Evolutionary conservation across 2,113 vertebrate genomes (phyloP).

Genomic region (Setophaga coronata): DNA sequence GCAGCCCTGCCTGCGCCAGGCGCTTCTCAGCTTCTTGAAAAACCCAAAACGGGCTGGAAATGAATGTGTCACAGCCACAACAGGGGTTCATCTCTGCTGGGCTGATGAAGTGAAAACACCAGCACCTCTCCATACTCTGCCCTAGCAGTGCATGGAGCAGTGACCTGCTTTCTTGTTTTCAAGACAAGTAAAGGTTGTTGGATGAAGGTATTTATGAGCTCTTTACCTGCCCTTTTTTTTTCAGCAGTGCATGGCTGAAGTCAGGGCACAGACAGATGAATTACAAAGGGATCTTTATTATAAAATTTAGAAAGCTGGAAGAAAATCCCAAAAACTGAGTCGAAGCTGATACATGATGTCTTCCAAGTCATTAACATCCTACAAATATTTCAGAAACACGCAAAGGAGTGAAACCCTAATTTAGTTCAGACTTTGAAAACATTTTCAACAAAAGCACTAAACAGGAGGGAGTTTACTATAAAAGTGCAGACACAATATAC

Average conservation of each 20-base stretch:
- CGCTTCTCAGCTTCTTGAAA: not conserved
- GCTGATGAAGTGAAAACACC: not conserved
- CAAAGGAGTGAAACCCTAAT: not conserved
- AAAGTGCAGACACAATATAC: conserved; percentile 33
- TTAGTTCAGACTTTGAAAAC: not conserved
- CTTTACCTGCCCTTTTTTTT: not conserved
- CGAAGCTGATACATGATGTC: not conserved
- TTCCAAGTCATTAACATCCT: conserved; percentile 5
- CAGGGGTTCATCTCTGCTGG: not conserved
- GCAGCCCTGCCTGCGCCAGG: not conserved
- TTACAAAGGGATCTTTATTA: not conserved
- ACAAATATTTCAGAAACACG: not conserved
- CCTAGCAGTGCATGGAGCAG: not conserved
- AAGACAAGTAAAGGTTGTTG: not conserved
- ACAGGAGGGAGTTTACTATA: conserved; percentile 35
- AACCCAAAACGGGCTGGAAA: not conserved
- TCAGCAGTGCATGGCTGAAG: not conserved
- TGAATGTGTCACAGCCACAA: not conserved
- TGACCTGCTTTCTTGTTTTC: not conserved
- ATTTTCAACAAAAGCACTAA: conserved; percentile 9
- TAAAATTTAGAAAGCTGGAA: not conserved
- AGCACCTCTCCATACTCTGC: not conserved
- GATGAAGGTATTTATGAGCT: not conserved
- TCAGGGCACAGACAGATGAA: not conserved
- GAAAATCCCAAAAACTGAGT: not conserved